These are phyloP conservation scores for Pyrgilauda ruficollis DNA, from an alignment of 2,113 vertebrate species.

Conservation along the genomic window DNA sequence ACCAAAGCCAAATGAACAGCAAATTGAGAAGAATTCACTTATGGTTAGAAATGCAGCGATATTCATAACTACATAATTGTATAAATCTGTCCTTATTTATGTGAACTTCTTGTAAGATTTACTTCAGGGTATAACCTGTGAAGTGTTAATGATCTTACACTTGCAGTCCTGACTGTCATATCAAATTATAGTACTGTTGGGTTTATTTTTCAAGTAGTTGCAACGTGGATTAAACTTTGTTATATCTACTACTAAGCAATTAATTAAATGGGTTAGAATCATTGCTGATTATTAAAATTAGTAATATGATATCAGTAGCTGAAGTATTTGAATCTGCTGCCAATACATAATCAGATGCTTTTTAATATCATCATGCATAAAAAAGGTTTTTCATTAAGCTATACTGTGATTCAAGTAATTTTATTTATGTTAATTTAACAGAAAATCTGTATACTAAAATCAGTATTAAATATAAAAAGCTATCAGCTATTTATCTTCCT, in stretches of 20 bases:
- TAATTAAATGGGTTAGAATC: slow-evolving; percentile 18
- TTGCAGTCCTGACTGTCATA: slow-evolving; percentile 65
- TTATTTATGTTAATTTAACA: neutral
- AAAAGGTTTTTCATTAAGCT: neutral
- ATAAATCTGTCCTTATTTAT: slow-evolving; percentile 73
- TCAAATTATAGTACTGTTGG: slow-evolving; percentile 60
- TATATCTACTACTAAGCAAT: slow-evolving; percentile 37
- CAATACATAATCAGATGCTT: neutral
- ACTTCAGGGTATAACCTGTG: slow-evolving; percentile 73
- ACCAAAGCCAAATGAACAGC: slow-evolving; percentile 70
- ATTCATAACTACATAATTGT: slow-evolving; percentile 69
- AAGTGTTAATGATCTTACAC: slow-evolving; percentile 73
- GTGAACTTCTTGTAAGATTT: slow-evolving; percentile 71
- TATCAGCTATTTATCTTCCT: neutral
- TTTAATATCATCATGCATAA: neutral
- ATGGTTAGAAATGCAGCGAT: slow-evolving; percentile 61
- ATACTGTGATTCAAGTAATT: neutral
- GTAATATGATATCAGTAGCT: neutral
- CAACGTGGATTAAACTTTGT: slow-evolving; percentile 54
- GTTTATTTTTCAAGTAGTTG: slow-evolving; percentile 67
- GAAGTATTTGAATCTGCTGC: neutral
- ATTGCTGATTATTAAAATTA: slow-evolving; percentile 36
- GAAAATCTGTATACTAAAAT: neutral
- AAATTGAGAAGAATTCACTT: slow-evolving; percentile 63
- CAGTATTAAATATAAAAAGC: neutral